Evolutionary conservation across 2,888 invertebrate genomes (phyloP).

Genomic region (Steinernema hermaphroditum): DNA sequence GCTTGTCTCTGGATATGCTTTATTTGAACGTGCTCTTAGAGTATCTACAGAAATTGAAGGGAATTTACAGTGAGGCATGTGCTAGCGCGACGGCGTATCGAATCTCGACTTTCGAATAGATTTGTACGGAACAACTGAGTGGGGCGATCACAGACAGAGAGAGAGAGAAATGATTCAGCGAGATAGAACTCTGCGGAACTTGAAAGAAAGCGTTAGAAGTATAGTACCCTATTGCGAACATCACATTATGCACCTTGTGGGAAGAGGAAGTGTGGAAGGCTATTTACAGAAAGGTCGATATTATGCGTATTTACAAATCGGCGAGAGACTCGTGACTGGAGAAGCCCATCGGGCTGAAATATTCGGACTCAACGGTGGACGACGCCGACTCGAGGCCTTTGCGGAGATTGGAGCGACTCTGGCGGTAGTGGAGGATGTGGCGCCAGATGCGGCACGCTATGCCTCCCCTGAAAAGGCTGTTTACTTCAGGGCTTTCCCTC

Average conservation of each 20-base stretch:
- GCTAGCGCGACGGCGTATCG: neutral
- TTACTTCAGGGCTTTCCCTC: no score
- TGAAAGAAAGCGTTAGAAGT: constrained; percentile 21
- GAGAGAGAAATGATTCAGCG: neutral
- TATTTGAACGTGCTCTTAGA: no score
- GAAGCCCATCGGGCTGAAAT: constrained; percentile 27
- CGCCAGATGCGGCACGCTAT: constrained; percentile 64
- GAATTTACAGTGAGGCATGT: no score
- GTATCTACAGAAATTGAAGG: no score
- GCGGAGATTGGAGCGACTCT: constrained; percentile 6
- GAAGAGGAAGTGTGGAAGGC: neutral
- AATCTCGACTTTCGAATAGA: neutral
- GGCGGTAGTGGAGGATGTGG: constrained; percentile 41
- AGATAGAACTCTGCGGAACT: constrained; percentile 21
- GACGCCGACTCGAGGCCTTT: constrained; percentile 11
- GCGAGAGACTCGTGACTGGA: constrained; percentile 23
- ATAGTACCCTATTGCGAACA: constrained; percentile 26
- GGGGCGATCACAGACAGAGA: constrained; percentile 1
- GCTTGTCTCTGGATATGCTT: no score
- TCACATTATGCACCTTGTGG: constrained; percentile 29
- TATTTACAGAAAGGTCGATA: constrained; percentile 8
- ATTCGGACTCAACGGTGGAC: constrained; percentile 17
- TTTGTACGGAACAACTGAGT: constrained; percentile 9
- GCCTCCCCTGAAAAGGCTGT: constrained; percentile 63
- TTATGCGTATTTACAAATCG: constrained; percentile 17